Evolutionary conservation across 2,113 vertebrate species (phyloP).

Genomic region (Lates calcarifer): DNA sequence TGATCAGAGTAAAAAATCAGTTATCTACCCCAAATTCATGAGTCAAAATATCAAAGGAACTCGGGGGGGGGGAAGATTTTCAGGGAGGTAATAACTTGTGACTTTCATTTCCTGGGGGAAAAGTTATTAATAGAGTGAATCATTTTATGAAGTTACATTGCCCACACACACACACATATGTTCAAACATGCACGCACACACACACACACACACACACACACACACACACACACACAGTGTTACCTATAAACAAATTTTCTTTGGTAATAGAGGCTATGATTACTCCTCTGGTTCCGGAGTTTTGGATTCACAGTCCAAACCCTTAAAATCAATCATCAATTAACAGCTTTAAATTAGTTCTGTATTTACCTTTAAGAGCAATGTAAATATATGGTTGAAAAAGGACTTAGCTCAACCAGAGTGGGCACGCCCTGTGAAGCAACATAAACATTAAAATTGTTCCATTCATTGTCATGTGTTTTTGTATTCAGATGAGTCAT

Average conservation of each 20-base stretch:
- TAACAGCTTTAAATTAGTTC: not conserved
- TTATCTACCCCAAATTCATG: not conserved
- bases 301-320: not conserved
- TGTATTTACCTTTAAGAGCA: not conserved
- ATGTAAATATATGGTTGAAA: not conserved
- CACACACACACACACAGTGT: not conserved
- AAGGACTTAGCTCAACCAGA: not conserved
- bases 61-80: not conserved
- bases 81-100: not conserved
- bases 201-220: not conserved
- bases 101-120: not conserved
- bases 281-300: not conserved
- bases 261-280: not conserved
- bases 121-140: not conserved
- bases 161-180: not conserved
- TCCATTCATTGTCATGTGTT: slow-evolving; percentile 15
- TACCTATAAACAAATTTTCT: not conserved
- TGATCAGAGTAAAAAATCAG: not conserved
- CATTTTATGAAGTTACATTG: not conserved
- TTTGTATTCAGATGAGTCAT: slow-evolving; percentile 60
- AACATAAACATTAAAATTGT: not conserved
- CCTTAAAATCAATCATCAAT: not conserved
- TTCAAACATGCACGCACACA: too few species aligned
- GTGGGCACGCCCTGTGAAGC: not conserved
- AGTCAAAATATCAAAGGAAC: slow-evolving; percentile 19